phyloP scores from a whole-genome alignment of 2,888 invertebrate genomes.

The Shargacucullia verbasci region DNA sequence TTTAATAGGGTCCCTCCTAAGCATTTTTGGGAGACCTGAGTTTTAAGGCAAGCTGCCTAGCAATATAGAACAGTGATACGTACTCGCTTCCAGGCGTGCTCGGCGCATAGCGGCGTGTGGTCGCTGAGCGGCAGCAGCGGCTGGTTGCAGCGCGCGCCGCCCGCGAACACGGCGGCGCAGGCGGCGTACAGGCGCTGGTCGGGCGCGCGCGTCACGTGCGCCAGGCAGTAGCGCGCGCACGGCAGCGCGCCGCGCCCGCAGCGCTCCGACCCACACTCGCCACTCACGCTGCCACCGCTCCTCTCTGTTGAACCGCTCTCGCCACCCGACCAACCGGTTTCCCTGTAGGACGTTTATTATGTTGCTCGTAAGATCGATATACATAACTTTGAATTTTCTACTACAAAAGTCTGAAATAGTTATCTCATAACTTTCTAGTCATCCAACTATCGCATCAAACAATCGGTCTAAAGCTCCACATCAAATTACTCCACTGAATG shows the following conservation, averaged over 20 bases:
- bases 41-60: too few species aligned
- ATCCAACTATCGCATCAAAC: too few species aligned
- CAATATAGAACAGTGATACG: conserved; percentile 41
- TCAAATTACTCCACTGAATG: too few species aligned
- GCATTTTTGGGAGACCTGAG: too few species aligned
- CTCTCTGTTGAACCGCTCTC: conserved; percentile 62
- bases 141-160: conserved; percentile 83
- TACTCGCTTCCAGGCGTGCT: conserved; percentile 95
- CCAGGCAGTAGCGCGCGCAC: conserved; percentile 94
- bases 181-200: conserved; percentile 92
- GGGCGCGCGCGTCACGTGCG: conserved; percentile 95
- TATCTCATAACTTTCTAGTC: too few species aligned
- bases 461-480: too few species aligned
- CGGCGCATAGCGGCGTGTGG: conserved; percentile 94
- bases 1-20: too few species aligned
- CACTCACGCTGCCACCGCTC: conserved; percentile 13
- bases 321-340: conserved; percentile 78
- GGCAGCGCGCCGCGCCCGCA: conserved; percentile 89
- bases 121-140: conserved; percentile 82
- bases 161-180: conserved; percentile 86
- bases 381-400: too few species aligned
- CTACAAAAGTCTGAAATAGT: too few species aligned
- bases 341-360: conserved; percentile 51
- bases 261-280: conserved; percentile 68
- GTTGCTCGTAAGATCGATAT: too few species aligned